Evolutionary conservation across 2,113 vertebrate species (phyloP), one percentile per base, ranked within the genome.

Genomic region (Aleadryas rufinucha): DNA sequence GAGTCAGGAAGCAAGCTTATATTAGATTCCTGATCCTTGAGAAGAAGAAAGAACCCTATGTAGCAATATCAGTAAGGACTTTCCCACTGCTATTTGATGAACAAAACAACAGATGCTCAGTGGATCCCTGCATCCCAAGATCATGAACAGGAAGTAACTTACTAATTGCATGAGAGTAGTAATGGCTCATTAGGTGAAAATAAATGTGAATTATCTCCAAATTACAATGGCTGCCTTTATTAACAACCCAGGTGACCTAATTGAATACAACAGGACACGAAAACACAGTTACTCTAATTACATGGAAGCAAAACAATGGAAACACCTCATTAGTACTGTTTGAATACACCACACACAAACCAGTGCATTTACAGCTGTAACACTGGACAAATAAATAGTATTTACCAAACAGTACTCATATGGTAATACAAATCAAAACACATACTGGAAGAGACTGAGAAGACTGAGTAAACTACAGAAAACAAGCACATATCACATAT

Each of bases 111-210:
- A 89, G 87, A 88, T 80, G 82, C 75, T 95, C 63, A 80, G 75
- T 74, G 82, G 84, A 94, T 76, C 86, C 57, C 59, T 70, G 28
- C 59, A 90, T 83, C 63, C 70, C 52, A 94, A 80, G 70, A 83
- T 30, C 78, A 94, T 16, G 79, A 90, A 77, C 75, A 90, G 93
- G 85, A 96, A 90, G 79, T 72, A 72, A 84, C 54, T 90, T 95
- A 91, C 79, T 94, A 96, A 94, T 90, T 95, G 75, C 54, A 70
- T 54, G 47, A 91, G 66, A 88, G 42, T 59, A 70, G 54, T 74
- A 94, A 91, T 70, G 84, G 84, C 47, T 95, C 95, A 96, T 96
- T 92, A 94, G 88, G 66, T 77, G 60, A 88, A 96, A 97, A 95
- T 84, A 86, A 96, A 95, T 77, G 79, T 42, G 85, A 94, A 93